Conservation (phyloP, 1,140 invertebrate genomes). For the Zophobas morio region DNA sequence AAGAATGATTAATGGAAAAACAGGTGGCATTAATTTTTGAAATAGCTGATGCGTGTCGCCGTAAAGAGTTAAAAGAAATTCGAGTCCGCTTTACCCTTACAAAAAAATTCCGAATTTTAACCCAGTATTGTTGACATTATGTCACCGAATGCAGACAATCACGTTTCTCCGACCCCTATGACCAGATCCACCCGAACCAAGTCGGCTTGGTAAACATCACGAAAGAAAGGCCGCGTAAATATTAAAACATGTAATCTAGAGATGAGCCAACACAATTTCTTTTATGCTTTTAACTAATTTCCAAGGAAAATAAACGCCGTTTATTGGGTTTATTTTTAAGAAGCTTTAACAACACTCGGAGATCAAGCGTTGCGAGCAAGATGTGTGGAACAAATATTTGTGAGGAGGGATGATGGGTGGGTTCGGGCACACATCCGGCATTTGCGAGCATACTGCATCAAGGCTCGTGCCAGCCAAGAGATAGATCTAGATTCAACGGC, state of each 20-base stretch:
- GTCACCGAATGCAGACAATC: too few species aligned
- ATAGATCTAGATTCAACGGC: too few species aligned
- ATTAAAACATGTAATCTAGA: conserved; percentile 40
- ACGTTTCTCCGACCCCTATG: too few species aligned
- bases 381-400: conserved; percentile 55
- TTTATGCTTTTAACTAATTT: conserved; percentile 52
- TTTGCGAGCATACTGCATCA: conserved; percentile 50
- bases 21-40: too few species aligned
- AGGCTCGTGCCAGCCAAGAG: neutral
- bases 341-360: conserved; percentile 49
- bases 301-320: conserved; percentile 51
- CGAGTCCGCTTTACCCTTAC: too few species aligned
- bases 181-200: too few species aligned
- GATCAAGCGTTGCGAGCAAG: conserved; percentile 53
- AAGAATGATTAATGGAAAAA: too few species aligned
- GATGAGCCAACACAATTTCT: conserved; percentile 40
- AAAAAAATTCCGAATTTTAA: too few species aligned
- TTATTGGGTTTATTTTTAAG: conserved; percentile 54
- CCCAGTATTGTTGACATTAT: too few species aligned
- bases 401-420: conserved; percentile 49
- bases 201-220: too few species aligned
- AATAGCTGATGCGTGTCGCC: too few species aligned
- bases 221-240: neutral
- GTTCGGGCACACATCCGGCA: conserved; percentile 52
- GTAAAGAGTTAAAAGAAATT: too few species aligned